A percentile compares a stretch with the other conserved stretches of the same genome.
Evolutionary conservation across 2,113 vertebrate species (phyloP).

Genomic region (Cichladusa arquata): DNA sequence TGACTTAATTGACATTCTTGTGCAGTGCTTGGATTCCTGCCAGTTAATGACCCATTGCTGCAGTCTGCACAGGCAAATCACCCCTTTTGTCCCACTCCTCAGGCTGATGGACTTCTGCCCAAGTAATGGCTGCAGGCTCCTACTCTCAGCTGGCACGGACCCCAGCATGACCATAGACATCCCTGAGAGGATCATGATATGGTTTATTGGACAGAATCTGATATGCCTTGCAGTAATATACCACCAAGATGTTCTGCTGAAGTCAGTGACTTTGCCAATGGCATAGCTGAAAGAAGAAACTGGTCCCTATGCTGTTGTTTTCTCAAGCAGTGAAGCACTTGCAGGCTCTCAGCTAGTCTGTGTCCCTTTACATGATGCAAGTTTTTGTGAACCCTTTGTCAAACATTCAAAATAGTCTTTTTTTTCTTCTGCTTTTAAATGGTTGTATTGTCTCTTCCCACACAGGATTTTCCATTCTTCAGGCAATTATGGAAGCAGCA

Average conservation of each 20-base stretch:
- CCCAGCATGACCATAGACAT: slow-evolving; percentile 29
- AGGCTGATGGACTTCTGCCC: slow-evolving; percentile 21
- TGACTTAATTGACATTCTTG: slow-evolving; percentile 47
- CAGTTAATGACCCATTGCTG: slow-evolving; percentile 38
- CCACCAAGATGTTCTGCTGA: neutral
- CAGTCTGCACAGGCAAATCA: slow-evolving; percentile 13
- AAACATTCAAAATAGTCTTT: neutral
- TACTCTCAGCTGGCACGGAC: neutral
- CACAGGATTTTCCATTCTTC: slow-evolving; percentile 95
- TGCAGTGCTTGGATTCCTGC: slow-evolving; percentile 17
- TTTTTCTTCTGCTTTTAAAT: slow-evolving; percentile 36
- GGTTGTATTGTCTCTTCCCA: slow-evolving; percentile 25
- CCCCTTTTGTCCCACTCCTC: neutral
- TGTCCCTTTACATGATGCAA: neutral
- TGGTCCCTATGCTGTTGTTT: neutral
- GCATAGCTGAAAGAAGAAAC: neutral
- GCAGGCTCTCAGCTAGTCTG: neutral
- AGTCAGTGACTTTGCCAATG: neutral
- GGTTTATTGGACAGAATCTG: slow-evolving; percentile 16
- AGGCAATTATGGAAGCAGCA: slow-evolving; percentile 98
- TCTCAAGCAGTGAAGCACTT: neutral
- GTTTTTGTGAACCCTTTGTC: neutral
- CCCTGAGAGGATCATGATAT: slow-evolving; percentile 17
- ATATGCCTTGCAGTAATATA: neutral
- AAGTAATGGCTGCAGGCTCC: slow-evolving; percentile 22